Evolutionary conservation across 2,888 invertebrate species (phyloP).

Genomic region (Drosophila silvestris): DNA sequence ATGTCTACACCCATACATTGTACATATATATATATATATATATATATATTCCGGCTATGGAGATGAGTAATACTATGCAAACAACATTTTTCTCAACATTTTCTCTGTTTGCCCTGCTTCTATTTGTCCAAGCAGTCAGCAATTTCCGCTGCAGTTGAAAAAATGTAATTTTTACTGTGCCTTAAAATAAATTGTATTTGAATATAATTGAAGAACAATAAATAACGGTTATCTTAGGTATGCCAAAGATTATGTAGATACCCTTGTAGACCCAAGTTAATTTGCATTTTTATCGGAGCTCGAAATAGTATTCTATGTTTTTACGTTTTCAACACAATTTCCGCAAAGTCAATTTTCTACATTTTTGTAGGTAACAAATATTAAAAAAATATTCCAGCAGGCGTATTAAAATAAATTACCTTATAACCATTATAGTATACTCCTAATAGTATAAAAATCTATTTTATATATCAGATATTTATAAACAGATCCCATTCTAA

Average conservation of each 20-base stretch:
- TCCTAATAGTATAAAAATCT: not conserved
- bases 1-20: slow-evolving; percentile 14
- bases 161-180: not conserved
- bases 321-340: not conserved
- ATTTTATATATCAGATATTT: not conserved
- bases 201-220: not conserved
- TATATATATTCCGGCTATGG: slow-evolving; percentile 6
- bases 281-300: not conserved
- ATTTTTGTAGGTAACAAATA: not conserved
- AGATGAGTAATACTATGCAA: slow-evolving; percentile 38
- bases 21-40: not conserved
- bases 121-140: slow-evolving; percentile 34
- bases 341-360: not conserved
- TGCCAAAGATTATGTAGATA: not conserved
- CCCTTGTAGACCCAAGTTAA: not conserved
- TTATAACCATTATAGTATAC: not conserved
- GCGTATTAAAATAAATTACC: not conserved
- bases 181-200: not conserved
- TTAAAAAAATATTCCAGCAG: not conserved
- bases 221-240: not conserved
- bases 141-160: slow-evolving; percentile 45
- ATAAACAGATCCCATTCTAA: not conserved
- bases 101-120: slow-evolving; percentile 18
- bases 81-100: slow-evolving; percentile 13
- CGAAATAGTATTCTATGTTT: not conserved